A percentile compares a stretch with the other conserved stretches of the same genome.
These are phyloP conservation scores for Paradoxurus hermaphroditus DNA, from an alignment of 2,113 vertebrate genomes.

Conservation along the genomic window DNA sequence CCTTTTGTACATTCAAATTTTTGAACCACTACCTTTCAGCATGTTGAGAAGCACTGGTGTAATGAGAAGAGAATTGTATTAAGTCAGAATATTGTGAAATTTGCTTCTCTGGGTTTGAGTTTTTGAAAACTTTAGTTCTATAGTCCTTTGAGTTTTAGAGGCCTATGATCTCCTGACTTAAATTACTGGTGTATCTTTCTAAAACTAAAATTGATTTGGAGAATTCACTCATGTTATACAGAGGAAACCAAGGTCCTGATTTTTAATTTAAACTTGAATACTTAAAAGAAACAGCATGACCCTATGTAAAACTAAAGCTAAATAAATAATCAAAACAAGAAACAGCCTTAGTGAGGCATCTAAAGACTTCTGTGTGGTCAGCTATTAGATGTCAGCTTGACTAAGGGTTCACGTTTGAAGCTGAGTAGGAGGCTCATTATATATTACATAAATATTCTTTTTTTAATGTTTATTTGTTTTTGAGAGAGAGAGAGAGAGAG, in stretches of 20 bases:
- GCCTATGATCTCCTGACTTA: neutral
- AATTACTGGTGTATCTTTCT: neutral
- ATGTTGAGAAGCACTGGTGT: neutral
- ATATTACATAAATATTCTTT: too few species aligned
- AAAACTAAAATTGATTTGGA: neutral
- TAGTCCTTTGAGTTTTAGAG: neutral
- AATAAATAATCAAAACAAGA: neutral
- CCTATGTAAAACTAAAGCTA: neutral
- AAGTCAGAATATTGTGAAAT: neutral
- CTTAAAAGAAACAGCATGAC: neutral
- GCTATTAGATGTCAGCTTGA: too few species aligned
- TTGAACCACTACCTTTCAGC: neutral
- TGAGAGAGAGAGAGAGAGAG: too few species aligned
- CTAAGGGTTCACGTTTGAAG: too few species aligned
- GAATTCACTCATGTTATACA: neutral
- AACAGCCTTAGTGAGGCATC: too few species aligned
- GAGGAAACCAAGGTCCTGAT: neutral
- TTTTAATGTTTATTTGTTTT: too few species aligned
- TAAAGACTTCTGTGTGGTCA: too few species aligned
- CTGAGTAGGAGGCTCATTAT: too few species aligned
- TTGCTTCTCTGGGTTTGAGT: neutral
- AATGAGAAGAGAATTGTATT: neutral
- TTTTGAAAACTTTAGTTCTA: neutral
- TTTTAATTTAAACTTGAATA: neutral
- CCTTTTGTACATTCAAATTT: neutral